Evolutionary conservation across 2,888 invertebrate genomes (phyloP).

Genomic region (Lasioglossum figueresi): DNA sequence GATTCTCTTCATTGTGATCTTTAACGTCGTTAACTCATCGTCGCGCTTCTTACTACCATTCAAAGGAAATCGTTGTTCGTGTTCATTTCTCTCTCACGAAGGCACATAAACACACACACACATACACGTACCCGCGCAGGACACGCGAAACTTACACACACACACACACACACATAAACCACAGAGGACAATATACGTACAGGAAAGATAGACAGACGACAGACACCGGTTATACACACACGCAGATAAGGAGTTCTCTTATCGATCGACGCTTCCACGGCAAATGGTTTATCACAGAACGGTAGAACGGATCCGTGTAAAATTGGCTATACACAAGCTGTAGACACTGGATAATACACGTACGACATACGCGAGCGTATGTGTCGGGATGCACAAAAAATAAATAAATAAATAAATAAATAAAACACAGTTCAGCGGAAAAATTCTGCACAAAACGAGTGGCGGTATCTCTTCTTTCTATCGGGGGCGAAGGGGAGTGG

Average conservation of each 20-base stretch:
- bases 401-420: too few species aligned
- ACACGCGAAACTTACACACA: neutral
- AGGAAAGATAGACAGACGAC: neutral
- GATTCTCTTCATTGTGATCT: slow-evolving; percentile 43
- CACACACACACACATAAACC: neutral
- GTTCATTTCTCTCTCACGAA: slow-evolving; percentile 13
- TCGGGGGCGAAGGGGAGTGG: slow-evolving; percentile 60
- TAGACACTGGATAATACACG: slow-evolving; percentile 21
- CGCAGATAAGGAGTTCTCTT: slow-evolving; percentile 10
- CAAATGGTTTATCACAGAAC: slow-evolving; percentile 27
- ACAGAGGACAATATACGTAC: neutral
- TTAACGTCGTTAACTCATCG: slow-evolving; percentile 33
- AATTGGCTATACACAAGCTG: slow-evolving; percentile 46
- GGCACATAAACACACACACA: neutral
- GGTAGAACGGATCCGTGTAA: slow-evolving; percentile 44
- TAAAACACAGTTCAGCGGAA: slow-evolving; percentile 42
- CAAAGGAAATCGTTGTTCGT: slow-evolving; percentile 14
- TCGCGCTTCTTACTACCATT: slow-evolving; percentile 41
- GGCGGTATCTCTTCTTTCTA: slow-evolving; percentile 65
- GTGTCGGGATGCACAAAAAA: slow-evolving; percentile 64
- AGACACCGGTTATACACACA: neutral
- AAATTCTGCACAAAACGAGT: slow-evolving; percentile 66
- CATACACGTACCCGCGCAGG: neutral
- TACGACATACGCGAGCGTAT: slow-evolving; percentile 17
- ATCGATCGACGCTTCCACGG: slow-evolving; percentile 39